Evolutionary conservation across 2,888 invertebrate genomes (phyloP), one percentile per base, ranked within the genome.

Genomic region (Ectemnius continuus): DNA sequence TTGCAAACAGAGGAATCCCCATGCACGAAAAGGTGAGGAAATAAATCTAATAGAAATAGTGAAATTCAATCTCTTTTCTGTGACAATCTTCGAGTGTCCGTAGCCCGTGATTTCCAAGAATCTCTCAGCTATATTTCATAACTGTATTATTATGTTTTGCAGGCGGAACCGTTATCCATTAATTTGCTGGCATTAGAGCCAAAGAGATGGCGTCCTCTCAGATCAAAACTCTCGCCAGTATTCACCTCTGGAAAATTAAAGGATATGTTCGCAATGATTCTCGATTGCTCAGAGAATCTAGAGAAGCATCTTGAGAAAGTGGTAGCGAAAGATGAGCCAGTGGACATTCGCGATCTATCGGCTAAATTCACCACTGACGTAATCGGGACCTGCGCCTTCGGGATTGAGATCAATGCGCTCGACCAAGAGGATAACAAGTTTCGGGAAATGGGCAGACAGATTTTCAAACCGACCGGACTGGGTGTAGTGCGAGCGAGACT

Each of bases 241-340:
- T 91, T 93, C 45, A 92, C 93, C 0, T 86, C 89, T 13, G 91
- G 91, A 52, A 92, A 92, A 73, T 92, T 92, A 28, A 93, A 93
- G 79, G 86, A 91, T 0, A 91, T 93, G 81, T 92, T 92, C 73
- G 90, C 92, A 0, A 87, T 92, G 3, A 91, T 93, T 5, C 85
- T 88, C 16, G 89, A 91, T 20, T 92, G 92, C 5, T 89, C 91
- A 11, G 79, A 89, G 4, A 88, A 88, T 56, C 84, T 93, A 76
- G 88, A 89, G 0, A 83, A 88, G 0, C 92, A 91, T 78, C 76
- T 93, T 1, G 86, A 89, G 0, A 84, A 88, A 46, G 13, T 80
- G 13, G 80, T 87, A 0, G 84, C 79, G 46, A 75, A 70, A 20
- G 73, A 67, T 2, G 75, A 82, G 5, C 61, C 73, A 0, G 67